Conservation (phyloP, 2,113 vertebrate species). For the Acrocephalus arundinaceus region DNA sequence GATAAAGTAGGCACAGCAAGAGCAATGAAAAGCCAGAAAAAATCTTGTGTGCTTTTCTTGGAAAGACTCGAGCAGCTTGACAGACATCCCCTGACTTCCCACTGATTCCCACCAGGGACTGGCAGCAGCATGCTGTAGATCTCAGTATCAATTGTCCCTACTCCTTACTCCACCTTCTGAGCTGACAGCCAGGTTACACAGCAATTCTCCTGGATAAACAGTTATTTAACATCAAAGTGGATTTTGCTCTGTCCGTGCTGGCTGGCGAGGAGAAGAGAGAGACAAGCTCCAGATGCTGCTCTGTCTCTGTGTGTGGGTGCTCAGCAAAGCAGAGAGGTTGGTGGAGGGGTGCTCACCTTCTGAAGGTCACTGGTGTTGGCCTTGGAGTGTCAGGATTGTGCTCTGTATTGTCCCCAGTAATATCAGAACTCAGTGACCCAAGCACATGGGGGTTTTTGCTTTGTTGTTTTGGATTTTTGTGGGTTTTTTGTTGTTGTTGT, state of each 20-base stretch:
- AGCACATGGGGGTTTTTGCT: background rate
- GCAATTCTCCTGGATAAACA: background rate
- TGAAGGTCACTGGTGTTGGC: background rate
- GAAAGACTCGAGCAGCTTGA: background rate
- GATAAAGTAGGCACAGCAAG: background rate
- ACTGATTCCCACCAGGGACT: background rate
- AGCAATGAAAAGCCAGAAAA: background rate
- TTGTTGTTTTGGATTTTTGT: too few relatives aligned
- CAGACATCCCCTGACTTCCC: background rate
- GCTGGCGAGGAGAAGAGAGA: background rate
- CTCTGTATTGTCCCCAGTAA: background rate
- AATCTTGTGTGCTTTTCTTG: background rate
- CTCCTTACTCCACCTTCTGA: background rate
- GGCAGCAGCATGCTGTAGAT: background rate
- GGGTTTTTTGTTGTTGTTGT: too few relatives aligned
- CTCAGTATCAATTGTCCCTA: background rate
- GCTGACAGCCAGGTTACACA: background rate
- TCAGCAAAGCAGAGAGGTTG: background rate
- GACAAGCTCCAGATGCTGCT: background rate
- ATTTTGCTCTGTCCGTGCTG: rapidly evolving
- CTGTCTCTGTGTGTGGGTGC: background rate
- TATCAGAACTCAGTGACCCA: background rate
- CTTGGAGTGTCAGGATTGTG: background rate
- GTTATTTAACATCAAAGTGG: background rate
- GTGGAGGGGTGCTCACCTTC: background rate